Percentiles rank a stretch among this genome's conserved stretches.
Conservation (phyloP, 2,113 vertebrate species). For the Pedionomus torquatus region DNA sequence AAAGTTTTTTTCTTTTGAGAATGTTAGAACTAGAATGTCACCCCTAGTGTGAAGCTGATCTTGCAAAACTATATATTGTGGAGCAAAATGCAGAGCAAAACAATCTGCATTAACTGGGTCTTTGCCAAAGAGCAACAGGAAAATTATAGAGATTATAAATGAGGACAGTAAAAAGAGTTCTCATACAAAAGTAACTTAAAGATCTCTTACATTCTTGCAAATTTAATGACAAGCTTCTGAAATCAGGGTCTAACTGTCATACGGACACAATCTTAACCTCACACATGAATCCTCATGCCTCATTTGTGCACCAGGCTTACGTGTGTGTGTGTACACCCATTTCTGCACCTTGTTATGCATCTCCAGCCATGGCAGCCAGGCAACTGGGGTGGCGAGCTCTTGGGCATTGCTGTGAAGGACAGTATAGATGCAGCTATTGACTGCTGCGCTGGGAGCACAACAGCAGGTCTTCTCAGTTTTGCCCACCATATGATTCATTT, state of each 20-base stretch:
- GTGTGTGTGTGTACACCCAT: too few relatives aligned
- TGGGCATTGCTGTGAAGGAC: neutral
- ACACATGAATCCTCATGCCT: neutral
- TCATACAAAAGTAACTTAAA: neutral
- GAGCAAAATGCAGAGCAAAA: neutral
- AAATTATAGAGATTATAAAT: neutral
- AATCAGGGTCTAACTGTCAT: neutral
- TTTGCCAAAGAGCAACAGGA: neutral
- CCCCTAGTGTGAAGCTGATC: neutral
- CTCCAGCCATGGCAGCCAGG: neutral
- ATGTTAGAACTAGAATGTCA: neutral
- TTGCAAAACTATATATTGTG: neutral
- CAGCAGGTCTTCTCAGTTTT: neutral
- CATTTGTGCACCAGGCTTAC: neutral
- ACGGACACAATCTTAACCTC: neutral
- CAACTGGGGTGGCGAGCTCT: neutral
- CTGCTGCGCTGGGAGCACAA: neutral
- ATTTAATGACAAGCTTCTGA: neutral
- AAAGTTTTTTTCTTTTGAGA: neutral
- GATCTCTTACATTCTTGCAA: neutral
- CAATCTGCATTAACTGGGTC: accelerated
- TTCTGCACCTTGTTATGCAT: neutral
- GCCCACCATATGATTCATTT: neutral
- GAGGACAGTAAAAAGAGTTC: neutral
- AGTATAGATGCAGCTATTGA: neutral